Base-by-base conservation (phyloP, 1,140 invertebrate genomes). In the Lordiphosa mommai region DNA sequence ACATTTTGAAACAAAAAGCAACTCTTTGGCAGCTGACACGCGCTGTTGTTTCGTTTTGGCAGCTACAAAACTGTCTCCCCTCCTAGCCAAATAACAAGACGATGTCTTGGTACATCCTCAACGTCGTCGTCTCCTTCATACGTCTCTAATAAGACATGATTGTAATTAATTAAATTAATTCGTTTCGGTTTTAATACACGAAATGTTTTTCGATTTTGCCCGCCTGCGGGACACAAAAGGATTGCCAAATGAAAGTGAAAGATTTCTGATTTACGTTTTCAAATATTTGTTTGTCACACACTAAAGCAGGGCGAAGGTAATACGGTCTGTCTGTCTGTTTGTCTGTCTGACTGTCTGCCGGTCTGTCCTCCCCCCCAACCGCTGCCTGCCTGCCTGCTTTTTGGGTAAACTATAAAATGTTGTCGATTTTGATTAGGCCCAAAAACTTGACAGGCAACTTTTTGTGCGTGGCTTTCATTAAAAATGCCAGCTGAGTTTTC, bases 81-180 rank as follows among this genome's bases (percentile, higher is more conserved):
- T 12, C 6, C 4, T 8, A 9, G n/a, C 1, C 23, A 1, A 6
- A 16, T 2, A 10, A 8, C 8, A 58, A 48, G 40, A 40, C 48
- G 38, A 32, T 38, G 52, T 64, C 46, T 46, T 60, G n/a, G n/a
- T n/a, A n/a, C 34, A 12, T 43, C 33, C 29, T 49, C 16, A 5
- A 50, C 38, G 36, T 57, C 43, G 9, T 52, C 33, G 41, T 56
- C 76, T 36, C 58, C 70, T 76, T 72, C 76, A 82, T 82, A 84
- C 77, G 77, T 80, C 86, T 88, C 86, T 88, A 88, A 88, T 88
- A 88, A 88, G 86, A 88, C 86, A 86, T 86, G 86, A 88, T 88
- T 88, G 86, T 88, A 88, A 88, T 88, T 88, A 88, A 88, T 88
- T 88, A 85, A 88, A 88, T 88, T 88, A 88, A 88, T 88, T 88